Conservation (phyloP, 2,888 invertebrate species). For the Trachelus stipa region DNA sequence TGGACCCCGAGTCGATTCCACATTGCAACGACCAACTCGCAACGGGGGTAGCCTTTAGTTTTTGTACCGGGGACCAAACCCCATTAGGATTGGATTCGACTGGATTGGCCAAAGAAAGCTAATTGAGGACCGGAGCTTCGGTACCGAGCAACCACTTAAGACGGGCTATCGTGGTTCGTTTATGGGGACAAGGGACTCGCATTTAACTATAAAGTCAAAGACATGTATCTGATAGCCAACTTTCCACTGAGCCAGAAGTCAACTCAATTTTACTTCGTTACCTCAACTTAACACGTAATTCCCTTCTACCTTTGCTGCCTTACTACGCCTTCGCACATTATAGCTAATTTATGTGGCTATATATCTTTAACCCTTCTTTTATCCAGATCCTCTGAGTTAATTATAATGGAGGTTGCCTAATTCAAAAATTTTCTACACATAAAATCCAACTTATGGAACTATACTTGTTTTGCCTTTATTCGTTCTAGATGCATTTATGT, state of each 20-base stretch:
- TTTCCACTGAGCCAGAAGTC: background rate
- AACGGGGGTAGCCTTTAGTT: background rate
- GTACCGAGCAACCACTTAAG: background rate
- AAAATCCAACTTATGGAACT: background rate
- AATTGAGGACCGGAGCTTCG: conserved; percentile 1
- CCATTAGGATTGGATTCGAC: conserved; percentile 9
- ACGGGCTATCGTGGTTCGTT: conserved; percentile 13
- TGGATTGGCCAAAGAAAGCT: conserved; percentile 10
- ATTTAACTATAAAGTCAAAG: conserved; percentile 15
- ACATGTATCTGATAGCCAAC: conserved; percentile 6
- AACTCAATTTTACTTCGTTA: background rate
- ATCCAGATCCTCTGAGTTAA: background rate
- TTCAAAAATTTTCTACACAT: background rate
- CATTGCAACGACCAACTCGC: background rate
- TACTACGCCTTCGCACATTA: background rate
- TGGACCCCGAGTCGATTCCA: background rate
- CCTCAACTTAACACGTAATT: background rate
- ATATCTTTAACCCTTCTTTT: background rate
- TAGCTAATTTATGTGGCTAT: background rate
- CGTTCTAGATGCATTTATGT: no score
- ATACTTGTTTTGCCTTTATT: background rate
- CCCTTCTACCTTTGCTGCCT: background rate
- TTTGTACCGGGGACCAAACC: background rate
- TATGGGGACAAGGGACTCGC: conserved; percentile 11
- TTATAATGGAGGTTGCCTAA: background rate